Evolutionary conservation across 2,888 invertebrate genomes (phyloP).

Genomic region (Taphrorychus bicolor): DNA sequence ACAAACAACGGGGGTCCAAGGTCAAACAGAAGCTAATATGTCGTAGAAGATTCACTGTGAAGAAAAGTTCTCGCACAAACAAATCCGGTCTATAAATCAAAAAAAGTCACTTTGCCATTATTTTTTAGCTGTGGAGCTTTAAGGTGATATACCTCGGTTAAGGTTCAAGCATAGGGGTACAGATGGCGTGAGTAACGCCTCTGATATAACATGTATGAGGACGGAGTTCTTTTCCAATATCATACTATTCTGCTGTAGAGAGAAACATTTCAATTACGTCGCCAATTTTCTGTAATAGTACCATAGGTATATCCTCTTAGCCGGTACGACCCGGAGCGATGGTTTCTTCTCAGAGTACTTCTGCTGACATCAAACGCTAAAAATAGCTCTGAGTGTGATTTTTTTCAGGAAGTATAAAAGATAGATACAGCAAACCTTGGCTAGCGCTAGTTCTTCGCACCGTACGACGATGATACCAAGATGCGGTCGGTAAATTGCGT

Average conservation of each 20-base stretch:
- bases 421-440: conserved; percentile 27
- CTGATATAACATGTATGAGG: too few relatives aligned
- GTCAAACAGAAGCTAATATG: neutral
- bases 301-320: conserved; percentile 28
- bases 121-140: neutral
- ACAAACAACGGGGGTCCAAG: conserved; percentile 1
- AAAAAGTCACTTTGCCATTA: neutral
- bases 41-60: neutral
- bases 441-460: neutral
- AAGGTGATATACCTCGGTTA: neutral
- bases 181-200: neutral
- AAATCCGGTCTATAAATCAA: conserved; percentile 1
- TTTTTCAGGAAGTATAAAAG: conserved; percentile 39
- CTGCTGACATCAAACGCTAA: conserved; percentile 40
- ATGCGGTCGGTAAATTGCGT: conserved; percentile 3
- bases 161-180: neutral
- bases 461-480: conserved; percentile 8
- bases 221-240: too few relatives aligned
- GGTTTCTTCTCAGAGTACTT: neutral
- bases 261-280: too few relatives aligned
- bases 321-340: neutral
- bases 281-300: too few relatives aligned
- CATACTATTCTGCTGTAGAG: too few relatives aligned
- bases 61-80: neutral
- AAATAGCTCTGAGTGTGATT: conserved; percentile 37